Percentiles rank a stretch among this genome's conserved stretches.
phyloP scores from a whole-genome alignment of 1,140 invertebrate genomes.

The Atopsyche davidsoni region DNA sequence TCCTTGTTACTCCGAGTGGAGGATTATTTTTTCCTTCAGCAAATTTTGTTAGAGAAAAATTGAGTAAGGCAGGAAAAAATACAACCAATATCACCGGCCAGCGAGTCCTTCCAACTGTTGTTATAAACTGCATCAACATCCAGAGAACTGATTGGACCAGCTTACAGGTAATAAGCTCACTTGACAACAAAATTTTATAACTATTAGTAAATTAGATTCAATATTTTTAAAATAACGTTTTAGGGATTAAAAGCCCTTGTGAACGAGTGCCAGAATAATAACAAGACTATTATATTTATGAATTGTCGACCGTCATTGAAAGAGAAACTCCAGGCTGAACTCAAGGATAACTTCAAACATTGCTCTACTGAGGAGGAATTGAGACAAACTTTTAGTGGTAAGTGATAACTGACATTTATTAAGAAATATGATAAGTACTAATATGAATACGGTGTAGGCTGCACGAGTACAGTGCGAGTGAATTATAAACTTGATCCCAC shows the following conservation, averaged over 20 bases:
- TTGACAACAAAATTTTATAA: conserved; percentile 1
- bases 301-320: conserved; percentile 20
- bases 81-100: conserved; percentile 33
- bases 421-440: too few species aligned
- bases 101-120: conserved; percentile 33
- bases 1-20: conserved; percentile 51
- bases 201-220: conserved; percentile 2
- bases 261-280: conserved; percentile 21
- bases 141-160: conserved; percentile 53
- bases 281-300: conserved; percentile 24
- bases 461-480: too few species aligned
- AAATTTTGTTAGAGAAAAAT: conserved; percentile 52
- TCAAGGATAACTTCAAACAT: conserved; percentile 21
- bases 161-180: conserved; percentile 44
- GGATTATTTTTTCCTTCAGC: conserved; percentile 57
- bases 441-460: too few species aligned
- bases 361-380: conserved; percentile 23
- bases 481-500: too few species aligned
- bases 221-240: conserved; percentile 12
- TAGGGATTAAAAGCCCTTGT: conserved; percentile 27
- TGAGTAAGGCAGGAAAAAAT: conserved; percentile 40
- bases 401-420: too few species aligned
- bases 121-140: conserved; percentile 52
- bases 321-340: conserved; percentile 20
- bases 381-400: conserved; percentile 15